Conservation (phyloP, 2,888 invertebrate genomes). For the Acanthopleura granulata region DNA sequence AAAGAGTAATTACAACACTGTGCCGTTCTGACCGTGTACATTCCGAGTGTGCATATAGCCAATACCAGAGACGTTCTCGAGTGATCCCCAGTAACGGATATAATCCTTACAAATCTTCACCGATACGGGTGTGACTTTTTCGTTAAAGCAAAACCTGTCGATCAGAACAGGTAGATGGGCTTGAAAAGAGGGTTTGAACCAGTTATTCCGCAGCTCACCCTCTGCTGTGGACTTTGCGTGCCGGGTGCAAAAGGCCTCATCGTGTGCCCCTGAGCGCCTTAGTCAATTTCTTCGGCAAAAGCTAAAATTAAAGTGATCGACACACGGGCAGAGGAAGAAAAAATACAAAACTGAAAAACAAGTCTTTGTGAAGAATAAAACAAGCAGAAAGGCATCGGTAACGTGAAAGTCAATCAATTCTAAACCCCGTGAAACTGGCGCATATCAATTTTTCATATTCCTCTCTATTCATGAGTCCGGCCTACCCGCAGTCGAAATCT, state of each 20-base stretch:
- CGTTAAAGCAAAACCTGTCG: neutral
- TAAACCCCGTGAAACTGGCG: slow-evolving; percentile 16
- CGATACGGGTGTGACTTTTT: neutral
- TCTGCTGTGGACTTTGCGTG: neutral
- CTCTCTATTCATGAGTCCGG: neutral
- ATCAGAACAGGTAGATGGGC: neutral
- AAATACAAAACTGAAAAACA: neutral
- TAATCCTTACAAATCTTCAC: neutral
- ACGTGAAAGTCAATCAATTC: slow-evolving; percentile 17
- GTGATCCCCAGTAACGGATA: neutral
- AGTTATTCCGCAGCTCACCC: neutral
- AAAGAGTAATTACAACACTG: too few species aligned
- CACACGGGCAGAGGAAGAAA: neutral
- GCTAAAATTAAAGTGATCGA: slow-evolving; percentile 20
- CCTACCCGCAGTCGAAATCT: neutral
- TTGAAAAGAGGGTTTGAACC: neutral
- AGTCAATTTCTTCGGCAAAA: slow-evolving; percentile 17
- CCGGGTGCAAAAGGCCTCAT: neutral
- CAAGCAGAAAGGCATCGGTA: slow-evolving; percentile 18
- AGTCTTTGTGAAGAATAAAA: slow-evolving; percentile 12
- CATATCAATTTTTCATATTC: slow-evolving; percentile 19
- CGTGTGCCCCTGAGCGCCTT: neutral
- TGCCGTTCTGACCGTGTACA: too few species aligned
- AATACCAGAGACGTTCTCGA: too few species aligned
- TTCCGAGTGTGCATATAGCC: too few species aligned